Percentiles rank a stretch among this genome's conserved stretches.
Evolutionary conservation across 2,888 invertebrate genomes (phyloP).

Genomic region (Eurytoma adleriae): DNA sequence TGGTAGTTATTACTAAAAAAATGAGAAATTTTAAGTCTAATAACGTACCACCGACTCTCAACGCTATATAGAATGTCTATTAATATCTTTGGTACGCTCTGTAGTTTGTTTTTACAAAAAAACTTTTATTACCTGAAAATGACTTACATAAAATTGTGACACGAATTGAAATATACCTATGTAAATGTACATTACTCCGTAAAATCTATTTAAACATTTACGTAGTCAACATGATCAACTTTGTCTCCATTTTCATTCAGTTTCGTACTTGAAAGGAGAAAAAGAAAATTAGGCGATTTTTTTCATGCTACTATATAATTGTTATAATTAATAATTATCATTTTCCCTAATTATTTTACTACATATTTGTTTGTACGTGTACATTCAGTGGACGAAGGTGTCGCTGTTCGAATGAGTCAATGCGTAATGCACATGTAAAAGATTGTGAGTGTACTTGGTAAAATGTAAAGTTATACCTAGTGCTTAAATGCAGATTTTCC

Average conservation of each 20-base stretch:
- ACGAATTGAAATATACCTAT: conserved; percentile 7
- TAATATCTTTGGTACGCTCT: conserved; percentile 37
- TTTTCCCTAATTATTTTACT: conserved; percentile 62
- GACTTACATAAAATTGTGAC: conserved; percentile 30
- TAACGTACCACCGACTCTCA: conserved; percentile 44
- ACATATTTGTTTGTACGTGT: conserved; percentile 68
- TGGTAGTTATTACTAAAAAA: conserved; percentile 17
- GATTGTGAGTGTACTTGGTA: conserved; percentile 47
- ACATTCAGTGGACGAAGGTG: conserved; percentile 64
- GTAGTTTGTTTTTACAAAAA: conserved; percentile 44
- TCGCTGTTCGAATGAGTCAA: conserved; percentile 49
- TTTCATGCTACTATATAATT: conserved; percentile 46
- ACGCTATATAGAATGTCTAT: conserved; percentile 42
- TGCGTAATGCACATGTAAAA: conserved; percentile 52
- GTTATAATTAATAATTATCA: conserved; percentile 41
- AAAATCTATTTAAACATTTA: conserved; percentile 19
- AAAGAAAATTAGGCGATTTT: conserved; percentile 45
- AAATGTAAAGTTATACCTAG: conserved; percentile 51
- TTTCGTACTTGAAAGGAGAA: conserved; percentile 49
- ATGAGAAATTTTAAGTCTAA: conserved; percentile 52
- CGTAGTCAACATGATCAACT: conserved; percentile 13
- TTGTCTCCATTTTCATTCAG: not conserved
- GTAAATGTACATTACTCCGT: conserved; percentile 29
- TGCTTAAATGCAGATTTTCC: conserved; percentile 16
- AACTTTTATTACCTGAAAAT: conserved; percentile 36